Percentiles rank a stretch among this genome's conserved stretches.
These are phyloP conservation scores for Labeo calbasu DNA, from an alignment of 2,797 vertebrate species.

Conservation along the genomic window DNA sequence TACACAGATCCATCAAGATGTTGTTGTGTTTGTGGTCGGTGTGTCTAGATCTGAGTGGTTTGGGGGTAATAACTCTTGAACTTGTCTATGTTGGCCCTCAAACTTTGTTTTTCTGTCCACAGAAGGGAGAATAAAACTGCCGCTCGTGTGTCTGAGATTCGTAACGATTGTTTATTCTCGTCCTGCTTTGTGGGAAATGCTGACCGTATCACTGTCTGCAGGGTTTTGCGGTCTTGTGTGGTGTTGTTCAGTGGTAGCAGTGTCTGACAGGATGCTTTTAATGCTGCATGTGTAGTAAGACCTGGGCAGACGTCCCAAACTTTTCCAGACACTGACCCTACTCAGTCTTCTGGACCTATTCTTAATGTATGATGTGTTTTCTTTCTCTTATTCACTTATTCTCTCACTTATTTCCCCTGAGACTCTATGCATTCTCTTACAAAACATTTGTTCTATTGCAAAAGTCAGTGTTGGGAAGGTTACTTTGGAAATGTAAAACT, in stretches of 20 bases:
- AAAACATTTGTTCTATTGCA: no score
- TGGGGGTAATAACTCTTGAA: not conserved
- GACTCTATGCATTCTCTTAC: no score
- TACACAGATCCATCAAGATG: not conserved
- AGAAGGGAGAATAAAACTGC: not conserved
- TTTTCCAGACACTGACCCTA: not conserved
- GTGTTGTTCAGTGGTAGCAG: not conserved
- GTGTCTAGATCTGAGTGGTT: not conserved
- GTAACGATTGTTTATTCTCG: not conserved
- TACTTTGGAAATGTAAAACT: no score
- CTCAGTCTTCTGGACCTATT: not conserved
- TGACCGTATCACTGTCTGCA: not conserved
- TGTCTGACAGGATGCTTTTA: not conserved
- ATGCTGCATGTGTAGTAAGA: not conserved
- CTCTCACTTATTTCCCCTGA: not conserved
- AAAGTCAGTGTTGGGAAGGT: no score
- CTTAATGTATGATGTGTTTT: not conserved
- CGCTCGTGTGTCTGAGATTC: not conserved
- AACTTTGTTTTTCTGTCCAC: not conserved
- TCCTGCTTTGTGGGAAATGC: not conserved
- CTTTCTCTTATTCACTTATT: not conserved
- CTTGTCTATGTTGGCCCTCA: not conserved
- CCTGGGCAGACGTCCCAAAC: not conserved
- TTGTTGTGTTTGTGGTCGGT: not conserved
- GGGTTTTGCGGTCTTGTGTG: not conserved